These are phyloP conservation scores for Narcine bancroftii DNA, from an alignment of 2,113 vertebrate species.

Conservation along the genomic window DNA sequence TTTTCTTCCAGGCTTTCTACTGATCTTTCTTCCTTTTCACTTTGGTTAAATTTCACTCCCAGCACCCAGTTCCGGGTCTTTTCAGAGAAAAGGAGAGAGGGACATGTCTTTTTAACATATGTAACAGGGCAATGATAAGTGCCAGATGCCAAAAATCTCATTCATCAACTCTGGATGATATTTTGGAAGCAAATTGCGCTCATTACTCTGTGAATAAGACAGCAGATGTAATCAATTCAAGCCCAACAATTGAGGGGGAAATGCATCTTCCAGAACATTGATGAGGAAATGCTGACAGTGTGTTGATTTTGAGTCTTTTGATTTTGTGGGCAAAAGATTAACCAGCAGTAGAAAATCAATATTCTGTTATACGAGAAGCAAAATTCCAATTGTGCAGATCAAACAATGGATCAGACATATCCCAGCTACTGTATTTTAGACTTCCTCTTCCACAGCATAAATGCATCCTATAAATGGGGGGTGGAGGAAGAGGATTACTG, in stretches of 20 bases:
- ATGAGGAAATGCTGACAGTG: constrained; percentile 9
- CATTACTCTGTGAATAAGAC: background rate
- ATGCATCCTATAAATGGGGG: background rate
- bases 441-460: background rate
- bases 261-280: background rate
- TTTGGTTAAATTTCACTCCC: background rate
- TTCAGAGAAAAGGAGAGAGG: background rate
- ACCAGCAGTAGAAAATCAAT: background rate
- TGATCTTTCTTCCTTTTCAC: background rate
- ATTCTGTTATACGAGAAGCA: background rate
- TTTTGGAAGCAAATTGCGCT: background rate
- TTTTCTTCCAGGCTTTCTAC: background rate
- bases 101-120: background rate
- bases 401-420: background rate
- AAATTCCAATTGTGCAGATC: background rate
- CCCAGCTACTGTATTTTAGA: background rate
- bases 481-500: background rate
- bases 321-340: background rate
- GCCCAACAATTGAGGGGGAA: background rate
- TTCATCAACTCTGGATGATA: background rate
- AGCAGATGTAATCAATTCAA: constrained; percentile 24
- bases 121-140: background rate
- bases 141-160: background rate
- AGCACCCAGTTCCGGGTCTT: background rate
- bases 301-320: background rate